These are phyloP conservation scores for Rhadinocentrus ornatus DNA, from an alignment of 2,797 vertebrate genomes.

Conservation along the genomic window DNA sequence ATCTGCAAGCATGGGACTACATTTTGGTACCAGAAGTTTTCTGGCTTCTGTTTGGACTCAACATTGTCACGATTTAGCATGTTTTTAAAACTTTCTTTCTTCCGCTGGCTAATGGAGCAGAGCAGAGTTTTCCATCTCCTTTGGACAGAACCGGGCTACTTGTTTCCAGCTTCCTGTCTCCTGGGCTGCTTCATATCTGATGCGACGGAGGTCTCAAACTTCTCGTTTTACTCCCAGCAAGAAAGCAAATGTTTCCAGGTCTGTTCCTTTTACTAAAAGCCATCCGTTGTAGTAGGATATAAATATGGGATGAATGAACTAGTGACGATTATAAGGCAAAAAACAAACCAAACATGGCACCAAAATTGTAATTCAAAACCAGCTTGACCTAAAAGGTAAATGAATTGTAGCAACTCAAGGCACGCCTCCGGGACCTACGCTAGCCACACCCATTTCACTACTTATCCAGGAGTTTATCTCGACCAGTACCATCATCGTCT, in stretches of 20 bases:
- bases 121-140: background rate
- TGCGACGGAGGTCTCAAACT: background rate
- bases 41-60: too few relatives aligned
- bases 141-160: too few relatives aligned
- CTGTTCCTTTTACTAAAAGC: constrained; percentile 22
- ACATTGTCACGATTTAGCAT: too few relatives aligned
- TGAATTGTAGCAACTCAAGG: constrained; percentile 87
- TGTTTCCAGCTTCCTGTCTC: too few relatives aligned
- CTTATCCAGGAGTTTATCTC: constrained; percentile 73
- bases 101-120: background rate
- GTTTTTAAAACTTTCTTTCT: too few relatives aligned
- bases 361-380: constrained; percentile 62
- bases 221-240: constrained; percentile 8
- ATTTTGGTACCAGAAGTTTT: too few relatives aligned
- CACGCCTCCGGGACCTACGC: constrained; percentile 88
- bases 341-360: constrained; percentile 66
- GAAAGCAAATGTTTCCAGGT: constrained; percentile 12
- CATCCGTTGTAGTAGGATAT: constrained; percentile 32
- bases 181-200: background rate
- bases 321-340: constrained; percentile 71
- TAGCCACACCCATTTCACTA: constrained; percentile 82
- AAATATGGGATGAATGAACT: constrained; percentile 47
- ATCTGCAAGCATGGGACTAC: too few relatives aligned
- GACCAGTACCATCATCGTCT: constrained; percentile 81
- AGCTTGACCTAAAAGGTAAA: constrained; percentile 70